phyloP scores from a whole-genome alignment of 1,140 invertebrate species.

The Parapsyche elsis region DNA sequence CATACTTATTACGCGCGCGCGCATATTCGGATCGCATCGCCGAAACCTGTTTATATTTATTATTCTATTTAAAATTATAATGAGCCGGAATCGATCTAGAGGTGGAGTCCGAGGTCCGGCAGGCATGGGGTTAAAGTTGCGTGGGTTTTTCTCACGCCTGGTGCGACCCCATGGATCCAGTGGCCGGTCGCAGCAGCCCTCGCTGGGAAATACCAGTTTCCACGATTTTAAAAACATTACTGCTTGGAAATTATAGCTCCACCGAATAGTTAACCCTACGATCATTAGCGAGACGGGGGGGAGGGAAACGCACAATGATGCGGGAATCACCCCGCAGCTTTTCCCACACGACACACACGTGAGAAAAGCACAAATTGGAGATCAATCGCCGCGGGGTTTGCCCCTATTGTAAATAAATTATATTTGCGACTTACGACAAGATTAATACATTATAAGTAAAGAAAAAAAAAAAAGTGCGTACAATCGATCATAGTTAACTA shows the following conservation, averaged over 20 bases:
- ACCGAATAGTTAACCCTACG: neutral
- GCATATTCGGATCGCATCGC: neutral
- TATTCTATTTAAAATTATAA: constrained; percentile 14
- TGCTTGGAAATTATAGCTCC: neutral
- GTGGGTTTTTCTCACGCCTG: constrained; percentile 22
- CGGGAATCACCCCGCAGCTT: neutral
- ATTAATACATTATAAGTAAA: neutral
- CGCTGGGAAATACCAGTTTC: neutral
- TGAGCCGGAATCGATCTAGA: constrained; percentile 7
- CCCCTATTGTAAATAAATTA: neutral
- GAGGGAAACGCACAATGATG: neutral
- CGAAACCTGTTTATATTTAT: constrained; percentile 1
- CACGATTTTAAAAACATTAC: neutral
- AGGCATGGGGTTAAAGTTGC: neutral
- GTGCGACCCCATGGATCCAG: too few relatives aligned
- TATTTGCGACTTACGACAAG: too few relatives aligned
- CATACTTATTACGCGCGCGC: neutral
- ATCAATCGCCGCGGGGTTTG: constrained; percentile 15
- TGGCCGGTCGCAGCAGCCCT: neutral
- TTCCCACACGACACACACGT: neutral
- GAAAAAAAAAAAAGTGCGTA: neutral
- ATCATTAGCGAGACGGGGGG: neutral
- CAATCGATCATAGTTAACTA: too few relatives aligned
- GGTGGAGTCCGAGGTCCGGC: neutral
- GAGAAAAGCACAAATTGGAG: constrained; percentile 10